phyloP scores from a whole-genome alignment of 1,140 invertebrate species.

The Pseudobourletiella spinata region DNA sequence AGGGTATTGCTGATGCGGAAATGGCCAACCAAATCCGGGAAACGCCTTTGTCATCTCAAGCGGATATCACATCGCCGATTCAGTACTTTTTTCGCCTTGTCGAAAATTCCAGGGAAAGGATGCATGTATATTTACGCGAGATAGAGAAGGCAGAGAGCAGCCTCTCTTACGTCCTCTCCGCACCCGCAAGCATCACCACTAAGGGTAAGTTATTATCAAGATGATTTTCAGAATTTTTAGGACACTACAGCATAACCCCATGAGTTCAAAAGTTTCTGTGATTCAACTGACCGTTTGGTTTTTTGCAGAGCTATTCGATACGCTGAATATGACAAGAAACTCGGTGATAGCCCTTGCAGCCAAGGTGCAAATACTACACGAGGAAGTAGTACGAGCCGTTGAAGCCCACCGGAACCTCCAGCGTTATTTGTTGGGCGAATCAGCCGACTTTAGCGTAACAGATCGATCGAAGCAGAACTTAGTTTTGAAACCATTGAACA shows the following conservation, averaged over 20 bases:
- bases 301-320: neutral
- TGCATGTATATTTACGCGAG: neutral
- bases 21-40: neutral
- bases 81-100: neutral
- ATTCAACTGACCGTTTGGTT: neutral
- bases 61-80: neutral
- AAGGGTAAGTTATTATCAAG: neutral
- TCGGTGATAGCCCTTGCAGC: neutral
- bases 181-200: neutral
- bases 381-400: neutral
- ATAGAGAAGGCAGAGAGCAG: neutral
- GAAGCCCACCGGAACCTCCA: slow-evolving; percentile 2
- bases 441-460: neutral
- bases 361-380: slow-evolving; percentile 3
- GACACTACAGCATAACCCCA: no score
- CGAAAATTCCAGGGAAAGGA: neutral
- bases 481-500: neutral
- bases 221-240: neutral
- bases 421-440: slow-evolving; percentile 2
- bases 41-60: neutral
- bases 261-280: neutral
- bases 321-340: neutral
- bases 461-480: neutral
- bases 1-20: neutral
- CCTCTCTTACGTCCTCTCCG: neutral